Evolutionary conservation across 2,888 invertebrate species (phyloP).

Genomic region (Apomyelois bistriatella): DNA sequence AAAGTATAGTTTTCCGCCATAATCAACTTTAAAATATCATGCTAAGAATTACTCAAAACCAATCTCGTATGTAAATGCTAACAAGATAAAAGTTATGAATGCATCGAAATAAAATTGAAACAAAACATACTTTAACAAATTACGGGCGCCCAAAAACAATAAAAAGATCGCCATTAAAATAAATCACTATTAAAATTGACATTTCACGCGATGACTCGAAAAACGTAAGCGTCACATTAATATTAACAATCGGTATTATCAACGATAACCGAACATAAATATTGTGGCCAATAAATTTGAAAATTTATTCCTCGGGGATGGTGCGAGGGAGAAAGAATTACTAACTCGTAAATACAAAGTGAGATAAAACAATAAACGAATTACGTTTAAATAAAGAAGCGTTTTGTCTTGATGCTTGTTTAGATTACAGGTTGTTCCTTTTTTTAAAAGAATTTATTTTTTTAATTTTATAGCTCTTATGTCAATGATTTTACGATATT

Average conservation of each 20-base stretch:
- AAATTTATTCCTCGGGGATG: conserved; percentile 57
- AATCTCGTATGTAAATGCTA: no score
- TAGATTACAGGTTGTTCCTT: conserved; percentile 50
- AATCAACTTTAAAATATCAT: no score
- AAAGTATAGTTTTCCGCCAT: no score
- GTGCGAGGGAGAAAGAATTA: conserved; percentile 46
- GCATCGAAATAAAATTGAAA: conserved; percentile 22
- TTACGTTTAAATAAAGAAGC: conserved; percentile 76
- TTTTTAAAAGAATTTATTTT: conserved; percentile 12
- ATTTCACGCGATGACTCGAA: conserved; percentile 64
- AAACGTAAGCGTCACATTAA: conserved; percentile 54
- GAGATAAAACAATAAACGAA: conserved; percentile 80
- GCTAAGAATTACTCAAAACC: no score
- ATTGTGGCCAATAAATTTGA: conserved; percentile 68
- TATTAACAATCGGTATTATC: conserved; percentile 65
- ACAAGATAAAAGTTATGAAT: conserved; percentile 10
- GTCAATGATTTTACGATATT: not conserved
- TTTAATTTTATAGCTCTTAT: not conserved
- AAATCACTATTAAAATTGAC: conserved; percentile 72
- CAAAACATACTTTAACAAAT: conserved; percentile 30
- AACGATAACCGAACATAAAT: conserved; percentile 59
- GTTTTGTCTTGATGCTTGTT: conserved; percentile 67
- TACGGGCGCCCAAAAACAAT: conserved; percentile 36
- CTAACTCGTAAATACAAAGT: conserved; percentile 70
- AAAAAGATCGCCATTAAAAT: conserved; percentile 41